Base-by-base conservation (phyloP, 2,888 invertebrate genomes). In the Amorpha juglandis region DNA sequence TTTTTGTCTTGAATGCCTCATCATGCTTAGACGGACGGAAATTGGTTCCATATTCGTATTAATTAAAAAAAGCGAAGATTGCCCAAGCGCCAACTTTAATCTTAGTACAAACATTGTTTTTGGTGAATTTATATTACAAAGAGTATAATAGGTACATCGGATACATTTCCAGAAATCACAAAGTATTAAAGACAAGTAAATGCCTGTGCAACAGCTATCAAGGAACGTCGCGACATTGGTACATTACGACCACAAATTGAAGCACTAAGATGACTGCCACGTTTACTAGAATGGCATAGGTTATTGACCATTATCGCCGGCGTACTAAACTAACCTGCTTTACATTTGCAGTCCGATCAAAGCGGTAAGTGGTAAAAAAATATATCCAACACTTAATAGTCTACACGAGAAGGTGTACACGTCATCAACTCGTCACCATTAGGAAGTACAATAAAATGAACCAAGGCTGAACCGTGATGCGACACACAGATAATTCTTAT, bases 401-500 rank as follows among this genome's bases (percentile, higher is more conserved):
- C 47, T 33, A 47, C 63, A 47, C 66, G 63, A 66, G 53, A 63
- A 48, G 64, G 48, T 48, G 55, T 48, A 50, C 48, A 55, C 27
- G 55, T 48, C 64, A 58, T 53, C 63, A 62, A 67, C 53, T 68
- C 63, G 63, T 70, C 62, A 73, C 68, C 65, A 80, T 74, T 73
- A 83, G 86, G 86, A 87, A 87, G 81, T 76, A 71, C 71, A 75
- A 65, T 68, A 71, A 75, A 78, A 69, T 72, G 47, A 78, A 74
- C 77, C 83, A 85, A 86, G 84, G 84, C 76, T 80, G 75, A 69
- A 73, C 67, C 68, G 73, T 76, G 80, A 79, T 79, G 77, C 78
- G 74, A 75, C 74, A 68, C 69, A 72, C 55, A 82, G 84, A 87
- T 86, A 85, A 82, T 80, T 78, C 79, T 83, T 87, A 85, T 85